These are phyloP conservation scores for Adrianichthys oophorus DNA, from an alignment of 2,797 vertebrate genomes.

Conservation along the genomic window DNA sequence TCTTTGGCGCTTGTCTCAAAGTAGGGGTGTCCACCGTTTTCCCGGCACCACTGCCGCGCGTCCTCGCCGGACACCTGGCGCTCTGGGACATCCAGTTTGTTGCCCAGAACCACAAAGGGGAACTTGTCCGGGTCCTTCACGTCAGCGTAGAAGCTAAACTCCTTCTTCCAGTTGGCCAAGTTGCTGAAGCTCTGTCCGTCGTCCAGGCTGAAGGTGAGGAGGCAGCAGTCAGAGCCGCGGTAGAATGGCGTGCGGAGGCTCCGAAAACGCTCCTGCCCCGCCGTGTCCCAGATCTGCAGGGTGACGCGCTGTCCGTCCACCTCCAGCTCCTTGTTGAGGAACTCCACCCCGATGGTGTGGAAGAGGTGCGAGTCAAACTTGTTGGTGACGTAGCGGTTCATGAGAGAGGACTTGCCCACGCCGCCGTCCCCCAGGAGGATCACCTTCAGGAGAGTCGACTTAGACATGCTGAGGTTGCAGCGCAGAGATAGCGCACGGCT, in stretches of 20 bases:
- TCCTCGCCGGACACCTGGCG: slow-evolving; percentile 91
- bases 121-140: slow-evolving; percentile 91
- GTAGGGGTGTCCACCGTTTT: slow-evolving; percentile 92
- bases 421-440: slow-evolving; percentile 96
- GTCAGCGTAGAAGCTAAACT: slow-evolving; percentile 94
- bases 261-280: slow-evolving; percentile 94
- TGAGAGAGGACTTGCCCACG: slow-evolving; percentile 96
- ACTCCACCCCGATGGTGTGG: slow-evolving; percentile 97
- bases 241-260: slow-evolving; percentile 97
- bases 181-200: slow-evolving; percentile 94
- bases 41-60: slow-evolving; percentile 88
- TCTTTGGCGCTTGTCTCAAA: slow-evolving; percentile 97
- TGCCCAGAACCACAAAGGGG: slow-evolving; percentile 93
- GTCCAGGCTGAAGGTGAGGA: slow-evolving; percentile 94
- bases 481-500: rapidly evolving
- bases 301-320: slow-evolving; percentile 90
- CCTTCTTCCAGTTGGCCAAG: slow-evolving; percentile 94
- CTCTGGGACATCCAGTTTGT: slow-evolving; percentile 90
- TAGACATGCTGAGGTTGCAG: slow-evolving; percentile 56
- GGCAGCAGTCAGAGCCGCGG: slow-evolving; percentile 95
- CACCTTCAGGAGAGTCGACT: slow-evolving; percentile 92
- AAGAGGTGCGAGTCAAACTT: slow-evolving; percentile 96
- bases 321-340: slow-evolving; percentile 95
- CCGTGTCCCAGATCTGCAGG: slow-evolving; percentile 98
- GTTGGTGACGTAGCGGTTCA: slow-evolving; percentile 97